Evolutionary conservation across 2,797 vertebrate genomes (phyloP).

Genomic region (Sebastes steindachneri): DNA sequence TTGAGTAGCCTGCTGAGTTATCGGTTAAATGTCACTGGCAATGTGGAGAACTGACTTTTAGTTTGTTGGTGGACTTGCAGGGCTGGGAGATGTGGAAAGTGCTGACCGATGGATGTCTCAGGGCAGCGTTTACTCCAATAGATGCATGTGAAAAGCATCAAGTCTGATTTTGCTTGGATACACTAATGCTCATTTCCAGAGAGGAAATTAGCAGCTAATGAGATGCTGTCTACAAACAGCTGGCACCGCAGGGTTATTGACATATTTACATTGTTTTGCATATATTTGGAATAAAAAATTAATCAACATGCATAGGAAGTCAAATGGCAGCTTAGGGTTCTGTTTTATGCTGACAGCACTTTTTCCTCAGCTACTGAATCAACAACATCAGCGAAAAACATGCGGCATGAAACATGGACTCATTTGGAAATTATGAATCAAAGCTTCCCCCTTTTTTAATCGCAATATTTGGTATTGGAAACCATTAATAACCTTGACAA

Average conservation of each 20-base stretch:
- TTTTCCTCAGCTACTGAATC: neutral
- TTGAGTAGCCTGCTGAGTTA: neutral
- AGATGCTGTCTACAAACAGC: constrained; percentile 11
- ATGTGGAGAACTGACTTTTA: neutral
- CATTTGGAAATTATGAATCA: constrained; percentile 3
- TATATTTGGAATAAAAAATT: neutral
- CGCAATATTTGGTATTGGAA: neutral
- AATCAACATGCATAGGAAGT: neutral
- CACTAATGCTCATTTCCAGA: neutral
- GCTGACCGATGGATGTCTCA: neutral
- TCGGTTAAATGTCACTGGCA: neutral
- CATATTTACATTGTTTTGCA: constrained; percentile 21
- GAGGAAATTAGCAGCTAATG: constrained; percentile 7
- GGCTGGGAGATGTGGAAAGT: neutral
- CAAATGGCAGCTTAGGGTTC: neutral
- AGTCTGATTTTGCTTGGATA: neutral
- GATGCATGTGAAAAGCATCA: neutral
- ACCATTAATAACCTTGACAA: neutral
- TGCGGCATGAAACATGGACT: constrained; percentile 10
- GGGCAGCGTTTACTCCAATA: neutral
- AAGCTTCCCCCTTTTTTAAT: neutral
- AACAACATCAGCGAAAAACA: constrained; percentile 20
- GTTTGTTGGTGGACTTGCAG: neutral
- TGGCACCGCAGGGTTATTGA: constrained; percentile 12
- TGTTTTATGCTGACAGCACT: constrained; percentile 21